Evolutionary conservation across 2,113 vertebrate species (phyloP).

Genomic region (Hassar affinis): DNA sequence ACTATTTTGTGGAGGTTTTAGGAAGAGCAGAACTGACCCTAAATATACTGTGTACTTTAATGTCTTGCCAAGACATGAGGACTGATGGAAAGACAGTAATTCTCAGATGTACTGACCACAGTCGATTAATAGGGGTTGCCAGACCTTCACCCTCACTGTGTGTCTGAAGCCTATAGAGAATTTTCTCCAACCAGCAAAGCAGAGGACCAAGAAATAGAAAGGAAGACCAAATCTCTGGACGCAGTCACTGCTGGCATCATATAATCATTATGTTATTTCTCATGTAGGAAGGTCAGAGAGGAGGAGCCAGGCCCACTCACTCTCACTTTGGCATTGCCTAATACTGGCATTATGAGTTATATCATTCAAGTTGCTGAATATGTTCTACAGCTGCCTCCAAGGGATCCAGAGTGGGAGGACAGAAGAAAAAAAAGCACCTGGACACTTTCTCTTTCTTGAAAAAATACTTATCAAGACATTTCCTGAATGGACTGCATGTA

Average conservation of each 20-base stretch:
- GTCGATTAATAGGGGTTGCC: slow-evolving; percentile 26
- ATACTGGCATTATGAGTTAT: slow-evolving; percentile 17
- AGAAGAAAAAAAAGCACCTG: background rate
- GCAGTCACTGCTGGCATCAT: slow-evolving; percentile 2
- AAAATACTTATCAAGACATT: slow-evolving; percentile 20
- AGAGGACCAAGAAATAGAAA: background rate
- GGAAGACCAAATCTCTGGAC: background rate
- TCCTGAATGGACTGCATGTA: slow-evolving; percentile 3
- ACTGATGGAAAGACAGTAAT: slow-evolving; percentile 6
- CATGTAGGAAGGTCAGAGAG: slow-evolving; percentile 45
- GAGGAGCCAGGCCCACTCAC: slow-evolving; percentile 23
- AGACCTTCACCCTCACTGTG: slow-evolving; percentile 31
- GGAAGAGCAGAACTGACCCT: slow-evolving; percentile 17
- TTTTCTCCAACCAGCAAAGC: slow-evolving; percentile 3
- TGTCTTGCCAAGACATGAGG: slow-evolving; percentile 11
- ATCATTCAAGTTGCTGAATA: slow-evolving; percentile 13
- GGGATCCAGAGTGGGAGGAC: background rate
- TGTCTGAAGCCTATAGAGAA: slow-evolving; percentile 17
- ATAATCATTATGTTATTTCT: slow-evolving; percentile 44
- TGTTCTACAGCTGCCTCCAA: slow-evolving; percentile 20
- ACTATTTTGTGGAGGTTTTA: background rate
- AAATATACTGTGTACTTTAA: slow-evolving; percentile 31
- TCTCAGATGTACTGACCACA: slow-evolving; percentile 42
- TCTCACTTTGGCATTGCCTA: slow-evolving; percentile 24
- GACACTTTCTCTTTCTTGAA: slow-evolving; percentile 14